Conservation (phyloP, 23 tunicate species). For the Oikopleura vanhoeffeni region DNA sequence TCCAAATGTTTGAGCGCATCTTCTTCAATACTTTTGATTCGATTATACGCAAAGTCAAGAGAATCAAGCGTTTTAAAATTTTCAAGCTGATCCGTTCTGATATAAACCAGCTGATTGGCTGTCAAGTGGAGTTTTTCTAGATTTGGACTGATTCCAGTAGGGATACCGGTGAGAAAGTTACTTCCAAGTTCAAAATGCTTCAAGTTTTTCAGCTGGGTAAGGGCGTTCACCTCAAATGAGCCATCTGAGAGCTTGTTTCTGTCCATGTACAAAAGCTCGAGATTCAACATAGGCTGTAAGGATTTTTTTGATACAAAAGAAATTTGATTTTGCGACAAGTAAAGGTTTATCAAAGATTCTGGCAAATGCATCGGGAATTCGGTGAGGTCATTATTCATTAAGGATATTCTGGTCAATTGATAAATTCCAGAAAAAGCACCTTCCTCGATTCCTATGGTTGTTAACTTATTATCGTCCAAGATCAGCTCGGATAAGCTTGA, state of each 20-base stretch:
- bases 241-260: neutral
- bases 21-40: conserved; percentile 26
- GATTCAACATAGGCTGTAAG: neutral
- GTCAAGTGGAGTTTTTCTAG: neutral
- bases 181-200: neutral
- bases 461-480: neutral
- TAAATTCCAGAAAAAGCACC: neutral
- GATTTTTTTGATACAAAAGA: neutral
- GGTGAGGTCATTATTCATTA: neutral
- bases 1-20: conserved; percentile 21
- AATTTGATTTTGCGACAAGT: conserved; percentile 19
- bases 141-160: neutral
- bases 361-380: conserved; percentile 21
- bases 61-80: neutral
- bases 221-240: neutral
- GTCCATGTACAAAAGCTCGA: neutral
- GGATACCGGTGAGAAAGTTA: neutral
- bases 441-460: neutral
- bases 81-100: neutral
- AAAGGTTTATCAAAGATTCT: conserved; percentile 9
- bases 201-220: neutral
- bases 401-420: neutral
- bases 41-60: conserved; percentile 36
- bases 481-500: neutral
- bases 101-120: conserved; percentile 7